Evolutionary conservation across 1,140 invertebrate species (phyloP), one percentile per base, ranked within the genome.

Genomic region (Formica exsecta): DNA sequence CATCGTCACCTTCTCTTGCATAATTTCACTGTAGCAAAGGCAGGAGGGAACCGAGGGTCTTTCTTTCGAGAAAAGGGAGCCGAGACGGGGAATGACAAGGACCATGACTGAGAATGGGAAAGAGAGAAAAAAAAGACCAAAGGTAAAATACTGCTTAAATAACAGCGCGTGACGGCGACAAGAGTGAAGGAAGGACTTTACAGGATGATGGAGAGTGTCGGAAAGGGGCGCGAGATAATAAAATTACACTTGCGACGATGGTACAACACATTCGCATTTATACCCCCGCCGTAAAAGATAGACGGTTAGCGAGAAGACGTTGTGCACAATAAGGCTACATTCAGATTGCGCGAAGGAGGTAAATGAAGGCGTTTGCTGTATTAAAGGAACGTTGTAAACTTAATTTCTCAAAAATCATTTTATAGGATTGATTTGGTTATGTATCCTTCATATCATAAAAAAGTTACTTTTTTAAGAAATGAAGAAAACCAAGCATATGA

Each of bases 1-100:
- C 90, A 92, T 91, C 89, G 91, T 92, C 86, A 92, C 84, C 86
- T 90, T 89, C 85, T 91, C 91, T 68, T 93, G 91, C 93, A 93
- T 93, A 93, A 94, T 94, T 93, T 91, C 73, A 68, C 75, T 88
- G 87, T 89, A 76, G 87, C 65, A 59, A 86, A 88, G 57, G 65
- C 32, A 66, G 5, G 38, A 66, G 41, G 68, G 25, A 74, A 29
- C 51, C 57, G 44, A 36, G 75, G 32, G 54, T 8, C 29, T 62
- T 62, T 73, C 59, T 77, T 80, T 61, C 59, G 54, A 77, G 64
- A 85, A 80, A 76, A 51, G 68, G 54, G 59, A 64, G 71, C 41
- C 59, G 57, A 68, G 29, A 76, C n/a, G 75, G 36, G 74, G 59
- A 74, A 68, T 61, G 59, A 48, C 57, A 64, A 68, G 41, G 57